Percentiles rank a stretch among this genome's conserved stretches.
Conservation (phyloP, 2,888 invertebrate genomes). For the Crematogaster levior region DNA sequence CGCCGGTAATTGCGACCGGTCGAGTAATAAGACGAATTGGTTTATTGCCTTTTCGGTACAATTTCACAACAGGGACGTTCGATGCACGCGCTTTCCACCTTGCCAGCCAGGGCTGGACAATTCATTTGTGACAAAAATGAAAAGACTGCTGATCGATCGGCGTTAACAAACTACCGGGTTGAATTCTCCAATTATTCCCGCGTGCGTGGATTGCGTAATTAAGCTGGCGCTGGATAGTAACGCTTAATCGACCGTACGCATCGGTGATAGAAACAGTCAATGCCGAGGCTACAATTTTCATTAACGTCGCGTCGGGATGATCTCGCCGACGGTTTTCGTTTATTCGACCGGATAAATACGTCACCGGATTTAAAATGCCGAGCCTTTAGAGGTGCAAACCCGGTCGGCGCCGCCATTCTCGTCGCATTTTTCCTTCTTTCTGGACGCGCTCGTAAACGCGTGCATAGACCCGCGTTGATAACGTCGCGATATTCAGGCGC, state of each 20-base stretch:
- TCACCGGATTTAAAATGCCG: conserved; percentile 38
- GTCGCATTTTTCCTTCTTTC: conserved; percentile 31
- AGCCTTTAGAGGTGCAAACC: conserved; percentile 4
- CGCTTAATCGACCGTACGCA: conserved; percentile 68
- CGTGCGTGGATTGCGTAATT: conserved; percentile 63
- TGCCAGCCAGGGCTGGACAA: conserved; percentile 28
- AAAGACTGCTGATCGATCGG: conserved; percentile 61
- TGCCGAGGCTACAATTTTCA: conserved; percentile 61
- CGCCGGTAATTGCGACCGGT: conserved; percentile 47
- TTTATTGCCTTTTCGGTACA: conserved; percentile 55
- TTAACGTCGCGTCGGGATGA: conserved; percentile 62
- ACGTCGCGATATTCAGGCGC: conserved; percentile 36
- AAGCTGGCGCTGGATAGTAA: conserved; percentile 65
- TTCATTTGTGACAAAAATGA: conserved; percentile 61
- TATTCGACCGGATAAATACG: conserved; percentile 49
- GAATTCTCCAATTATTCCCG: conserved; percentile 57
- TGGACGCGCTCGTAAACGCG: conserved; percentile 38
- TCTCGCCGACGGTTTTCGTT: conserved; percentile 45
- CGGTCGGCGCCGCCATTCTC: conserved; percentile 15
- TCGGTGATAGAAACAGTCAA: conserved; percentile 57
- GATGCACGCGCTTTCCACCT: conserved; percentile 25
- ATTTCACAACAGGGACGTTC: conserved; percentile 46
- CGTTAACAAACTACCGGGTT: conserved; percentile 61
- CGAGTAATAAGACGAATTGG: conserved; percentile 66
- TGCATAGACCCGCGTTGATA: conserved; percentile 33